Evolutionary conservation across 1,140 invertebrate genomes (phyloP), one percentile per base, ranked within the genome.

Genomic region (Saccostrea cuccullata): DNA sequence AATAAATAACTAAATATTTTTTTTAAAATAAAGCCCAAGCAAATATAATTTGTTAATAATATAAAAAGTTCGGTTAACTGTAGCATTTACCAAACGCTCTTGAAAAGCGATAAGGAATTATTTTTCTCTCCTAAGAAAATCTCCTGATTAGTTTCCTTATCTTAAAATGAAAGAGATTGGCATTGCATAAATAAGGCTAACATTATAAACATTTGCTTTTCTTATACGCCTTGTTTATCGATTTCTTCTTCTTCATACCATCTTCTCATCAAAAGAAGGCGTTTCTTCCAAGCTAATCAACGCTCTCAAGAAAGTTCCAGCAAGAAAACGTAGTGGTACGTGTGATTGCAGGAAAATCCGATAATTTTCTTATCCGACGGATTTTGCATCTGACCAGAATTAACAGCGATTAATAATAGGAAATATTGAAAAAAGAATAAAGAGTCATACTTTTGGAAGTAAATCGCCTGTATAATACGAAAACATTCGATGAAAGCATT

Each of bases 261-360:
- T 77, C 70, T 77, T 77, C 23, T 77, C 15, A 36, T 4, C 30
- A 36, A 15, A 77, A 77, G 70, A 77, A 77, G 70, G 70, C 70
- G 70, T 77, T 77, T 77, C 30, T 77, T 77, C 26, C 47, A 47
- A 26, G 15, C 70, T 77, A 77, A 77, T 77, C 70, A 77, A 11
- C 26, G 11, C 70, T 77, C 26, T 77, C 23, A 30, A 77, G 70
- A 77, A 77, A 77, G 13, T 26, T 77, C 26, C 12, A 12, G 15
- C 15, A 30, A 77, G 26, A 15, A 77, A 64, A 64, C 47, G 47
- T 47, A 47, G 47, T 5, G 47, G 47, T 47, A 47, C 47, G 47
- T 47, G 47, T 47, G 47, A 47, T 47, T 47, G 47, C 47, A 47
- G 6, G 47, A 47, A 47, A 47, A 47, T 47, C 47, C 47, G 47